phyloP scores from a whole-genome alignment of 1,140 invertebrate genomes.

The Papilio machaon region DNA sequence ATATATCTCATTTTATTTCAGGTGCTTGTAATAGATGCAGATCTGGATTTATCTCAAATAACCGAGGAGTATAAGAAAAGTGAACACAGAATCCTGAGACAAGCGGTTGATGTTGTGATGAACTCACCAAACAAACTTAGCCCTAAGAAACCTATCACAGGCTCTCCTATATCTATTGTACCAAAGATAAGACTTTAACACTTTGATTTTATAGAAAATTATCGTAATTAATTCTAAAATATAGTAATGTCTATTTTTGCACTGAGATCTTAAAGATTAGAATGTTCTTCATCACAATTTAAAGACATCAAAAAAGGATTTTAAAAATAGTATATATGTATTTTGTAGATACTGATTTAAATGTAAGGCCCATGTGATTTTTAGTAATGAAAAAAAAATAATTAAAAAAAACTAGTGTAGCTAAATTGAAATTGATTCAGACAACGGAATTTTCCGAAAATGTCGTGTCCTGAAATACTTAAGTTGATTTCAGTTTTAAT shows the following conservation, averaged over 20 bases:
- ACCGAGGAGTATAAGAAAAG: conserved; percentile 84
- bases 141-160: conserved; percentile 74
- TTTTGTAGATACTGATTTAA: no score
- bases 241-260: conserved; percentile 23
- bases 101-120: conserved; percentile 78
- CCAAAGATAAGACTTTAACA: conserved; percentile 66
- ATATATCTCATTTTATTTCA: conserved; percentile 50
- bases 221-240: no score
- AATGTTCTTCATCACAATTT: no score
- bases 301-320: no score
- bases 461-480: no score
- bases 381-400: no score
- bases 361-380: no score
- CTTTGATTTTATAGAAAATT: not conserved
- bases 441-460: not conserved
- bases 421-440: not conserved
- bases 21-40: conserved; percentile 84
- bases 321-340: not conserved
- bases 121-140: conserved; percentile 76
- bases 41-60: conserved; percentile 84
- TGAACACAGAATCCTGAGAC: conserved; percentile 79
- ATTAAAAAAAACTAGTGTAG: not conserved
- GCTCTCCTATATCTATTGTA: conserved; percentile 66
- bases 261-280: not conserved
- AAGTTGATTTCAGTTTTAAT: no score